Conservation (phyloP, 2,113 vertebrate genomes). For the Panthera tigris region DNA sequence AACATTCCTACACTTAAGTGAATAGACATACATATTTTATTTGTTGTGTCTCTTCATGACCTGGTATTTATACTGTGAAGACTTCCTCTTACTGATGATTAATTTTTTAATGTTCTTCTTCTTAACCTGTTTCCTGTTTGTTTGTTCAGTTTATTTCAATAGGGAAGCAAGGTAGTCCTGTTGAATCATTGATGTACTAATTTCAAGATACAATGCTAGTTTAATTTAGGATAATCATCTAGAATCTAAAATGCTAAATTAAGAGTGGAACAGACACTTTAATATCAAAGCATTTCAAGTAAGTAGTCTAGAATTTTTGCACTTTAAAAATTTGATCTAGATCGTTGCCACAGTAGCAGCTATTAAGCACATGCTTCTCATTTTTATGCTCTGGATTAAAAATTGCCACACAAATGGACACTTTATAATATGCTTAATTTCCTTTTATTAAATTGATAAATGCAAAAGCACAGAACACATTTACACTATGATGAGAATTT, state of each 20-base stretch:
- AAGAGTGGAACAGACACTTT: slow-evolving; percentile 70
- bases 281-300: slow-evolving; percentile 80
- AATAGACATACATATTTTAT: neutral
- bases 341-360: slow-evolving; percentile 70
- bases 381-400: slow-evolving; percentile 83
- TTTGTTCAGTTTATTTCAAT: slow-evolving; percentile 75
- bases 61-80: neutral
- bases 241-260: slow-evolving; percentile 75
- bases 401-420: slow-evolving; percentile 89
- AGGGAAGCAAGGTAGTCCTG: slow-evolving; percentile 68
- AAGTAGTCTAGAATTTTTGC: slow-evolving; percentile 77
- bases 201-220: slow-evolving; percentile 79
- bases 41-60: neutral
- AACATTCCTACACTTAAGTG: neutral
- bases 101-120: slow-evolving; percentile 25
- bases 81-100: neutral
- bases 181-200: slow-evolving; percentile 80
- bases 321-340: slow-evolving; percentile 75
- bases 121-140: slow-evolving; percentile 49
- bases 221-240: slow-evolving; percentile 80
- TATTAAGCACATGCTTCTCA: slow-evolving; percentile 77
- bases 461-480: slow-evolving; percentile 89
- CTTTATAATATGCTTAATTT: slow-evolving; percentile 94
- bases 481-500: slow-evolving; percentile 92
- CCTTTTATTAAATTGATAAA: slow-evolving; percentile 95